Percentiles rank a stretch among this genome's conserved stretches.
Conservation (phyloP, 1,140 invertebrate genomes). For the Habropoda laboriosa region DNA sequence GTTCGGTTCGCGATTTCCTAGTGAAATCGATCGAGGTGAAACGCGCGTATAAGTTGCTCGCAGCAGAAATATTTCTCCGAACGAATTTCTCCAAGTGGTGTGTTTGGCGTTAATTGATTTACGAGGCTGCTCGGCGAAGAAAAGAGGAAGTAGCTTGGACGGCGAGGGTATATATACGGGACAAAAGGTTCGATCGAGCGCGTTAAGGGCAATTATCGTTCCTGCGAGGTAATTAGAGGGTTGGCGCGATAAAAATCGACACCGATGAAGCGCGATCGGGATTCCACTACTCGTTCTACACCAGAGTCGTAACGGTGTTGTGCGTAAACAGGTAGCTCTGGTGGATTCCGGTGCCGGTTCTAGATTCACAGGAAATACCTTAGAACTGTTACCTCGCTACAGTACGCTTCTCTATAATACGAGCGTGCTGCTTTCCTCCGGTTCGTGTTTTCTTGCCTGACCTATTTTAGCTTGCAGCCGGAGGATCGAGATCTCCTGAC, state of each 20-base stretch:
- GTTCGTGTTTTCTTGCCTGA: not conserved
- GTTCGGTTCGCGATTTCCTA: too few species aligned
- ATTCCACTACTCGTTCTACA: not conserved
- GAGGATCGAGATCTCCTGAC: not conserved
- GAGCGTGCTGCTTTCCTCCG: not conserved
- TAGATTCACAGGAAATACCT: conserved; percentile 1
- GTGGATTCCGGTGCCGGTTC: not conserved
- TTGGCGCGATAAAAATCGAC: conserved; percentile 6
- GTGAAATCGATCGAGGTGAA: too few species aligned
- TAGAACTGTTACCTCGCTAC: not conserved
- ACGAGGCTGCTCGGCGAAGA: too few species aligned
- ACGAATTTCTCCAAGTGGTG: too few species aligned
- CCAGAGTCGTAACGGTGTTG: conserved; percentile 27
- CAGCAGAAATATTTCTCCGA: too few species aligned
- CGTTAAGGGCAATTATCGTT: conserved; percentile 18
- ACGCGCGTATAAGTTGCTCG: too few species aligned
- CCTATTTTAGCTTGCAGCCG: not conserved
- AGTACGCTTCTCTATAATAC: not conserved
- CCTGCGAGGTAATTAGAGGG: conserved; percentile 13
- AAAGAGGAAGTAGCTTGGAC: too few species aligned
- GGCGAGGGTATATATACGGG: too few species aligned
- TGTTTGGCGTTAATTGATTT: conserved; percentile 46
- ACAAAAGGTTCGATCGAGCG: conserved; percentile 18
- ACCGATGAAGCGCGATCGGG: not conserved
- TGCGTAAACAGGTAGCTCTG: conserved; percentile 27